Conservation (phyloP, 2,113 vertebrate species). For the Megaceryle torquata region DNA sequence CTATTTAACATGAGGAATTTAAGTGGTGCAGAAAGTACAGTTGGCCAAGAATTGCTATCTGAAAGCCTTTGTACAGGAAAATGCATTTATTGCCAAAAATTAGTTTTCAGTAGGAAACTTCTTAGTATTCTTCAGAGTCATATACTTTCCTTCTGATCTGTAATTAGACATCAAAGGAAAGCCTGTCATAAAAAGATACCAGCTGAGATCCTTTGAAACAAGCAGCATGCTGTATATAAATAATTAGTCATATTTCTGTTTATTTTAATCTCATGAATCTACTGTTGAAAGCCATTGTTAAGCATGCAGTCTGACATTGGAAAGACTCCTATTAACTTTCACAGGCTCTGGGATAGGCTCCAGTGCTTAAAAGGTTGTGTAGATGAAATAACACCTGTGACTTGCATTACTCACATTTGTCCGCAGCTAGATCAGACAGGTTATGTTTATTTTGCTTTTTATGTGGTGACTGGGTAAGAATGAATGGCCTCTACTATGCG, state of each 20-base stretch:
- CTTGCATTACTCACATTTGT: background rate
- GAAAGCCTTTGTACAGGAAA: slow-evolving; percentile 1
- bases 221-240: background rate
- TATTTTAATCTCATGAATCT: slow-evolving; percentile 9
- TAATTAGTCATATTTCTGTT: slow-evolving; percentile 40
- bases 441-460: background rate
- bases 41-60: background rate
- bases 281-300: slow-evolving; percentile 9
- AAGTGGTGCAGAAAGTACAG: slow-evolving; percentile 40
- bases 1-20: slow-evolving; percentile 55
- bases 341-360: background rate
- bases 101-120: background rate
- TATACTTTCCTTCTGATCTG: background rate
- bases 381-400: background rate
- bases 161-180: slow-evolving; percentile 31
- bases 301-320: background rate
- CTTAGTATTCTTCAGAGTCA: background rate
- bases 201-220: slow-evolving; percentile 20
- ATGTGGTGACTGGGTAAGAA: background rate
- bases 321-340: slow-evolving; percentile 8
- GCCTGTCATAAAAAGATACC: background rate
- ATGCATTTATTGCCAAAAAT: slow-evolving; percentile 21
- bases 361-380: background rate
- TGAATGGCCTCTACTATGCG: background rate
- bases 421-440: background rate